Conservation (phyloP, 2,113 vertebrate species). For the Toxotes jaculatrix region DNA sequence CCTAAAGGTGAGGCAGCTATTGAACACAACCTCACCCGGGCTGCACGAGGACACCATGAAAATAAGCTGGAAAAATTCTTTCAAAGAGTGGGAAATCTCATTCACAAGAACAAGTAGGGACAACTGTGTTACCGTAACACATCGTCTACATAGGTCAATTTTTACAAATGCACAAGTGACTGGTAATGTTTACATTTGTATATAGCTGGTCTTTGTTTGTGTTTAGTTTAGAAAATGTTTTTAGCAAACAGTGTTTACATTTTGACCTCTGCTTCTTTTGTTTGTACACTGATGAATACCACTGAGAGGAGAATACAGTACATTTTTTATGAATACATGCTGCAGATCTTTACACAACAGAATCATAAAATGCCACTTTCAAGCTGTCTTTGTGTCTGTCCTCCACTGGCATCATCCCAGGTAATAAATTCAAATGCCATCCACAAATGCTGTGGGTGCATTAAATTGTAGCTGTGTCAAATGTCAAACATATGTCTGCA, state of each 20-base stretch:
- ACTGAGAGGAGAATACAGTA: neutral
- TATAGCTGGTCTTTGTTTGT: neutral
- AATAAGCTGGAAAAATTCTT: slow-evolving; percentile 92
- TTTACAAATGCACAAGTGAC: neutral
- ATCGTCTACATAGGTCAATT: neutral
- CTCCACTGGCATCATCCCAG: neutral
- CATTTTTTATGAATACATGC: neutral
- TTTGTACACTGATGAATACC: slow-evolving; percentile 32
- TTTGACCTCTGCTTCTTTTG: neutral
- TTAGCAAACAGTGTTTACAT: slow-evolving; percentile 49
- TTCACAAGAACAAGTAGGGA: slow-evolving; percentile 89
- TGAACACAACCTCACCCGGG: slow-evolving; percentile 76
- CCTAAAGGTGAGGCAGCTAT: slow-evolving; percentile 66
- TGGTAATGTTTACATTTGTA: slow-evolving; percentile 1
- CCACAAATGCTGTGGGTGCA: neutral
- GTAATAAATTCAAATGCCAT: neutral
- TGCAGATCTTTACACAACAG: neutral
- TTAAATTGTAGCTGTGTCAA: neutral
- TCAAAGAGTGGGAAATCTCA: slow-evolving; percentile 89
- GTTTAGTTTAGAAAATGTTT: neutral
- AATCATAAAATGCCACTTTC: neutral
- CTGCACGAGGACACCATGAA: slow-evolving; percentile 85
- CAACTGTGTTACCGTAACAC: neutral
- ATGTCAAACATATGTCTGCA: slow-evolving; percentile 7
- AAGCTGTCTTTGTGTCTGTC: neutral